A percentile compares a stretch with the other conserved stretches of the same genome.
These are phyloP conservation scores for Silurus meridionalis DNA, from an alignment of 2,113 vertebrate genomes.

Conservation along the genomic window DNA sequence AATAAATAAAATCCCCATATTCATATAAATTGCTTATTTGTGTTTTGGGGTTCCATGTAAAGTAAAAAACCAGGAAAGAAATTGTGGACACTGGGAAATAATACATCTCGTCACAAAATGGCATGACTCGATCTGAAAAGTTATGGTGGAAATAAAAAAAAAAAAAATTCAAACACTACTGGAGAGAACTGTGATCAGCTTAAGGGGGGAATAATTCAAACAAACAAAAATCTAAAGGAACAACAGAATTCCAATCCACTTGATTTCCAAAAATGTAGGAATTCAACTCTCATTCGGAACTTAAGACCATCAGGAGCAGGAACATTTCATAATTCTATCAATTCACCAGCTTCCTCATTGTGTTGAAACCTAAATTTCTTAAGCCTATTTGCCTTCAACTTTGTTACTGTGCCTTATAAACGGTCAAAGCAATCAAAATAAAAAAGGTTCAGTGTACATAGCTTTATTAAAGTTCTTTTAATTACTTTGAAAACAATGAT, in stretches of 20 bases:
- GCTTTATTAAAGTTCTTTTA: conserved; percentile 65
- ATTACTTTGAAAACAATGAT: conserved; percentile 54
- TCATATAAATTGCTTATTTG: background rate
- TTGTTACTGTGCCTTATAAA: background rate
- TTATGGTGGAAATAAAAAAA: too few species aligned
- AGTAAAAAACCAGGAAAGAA: too few species aligned
- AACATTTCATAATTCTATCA: background rate
- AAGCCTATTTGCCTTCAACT: background rate
- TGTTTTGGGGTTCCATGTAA: too few species aligned
- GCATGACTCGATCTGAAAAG: too few species aligned
- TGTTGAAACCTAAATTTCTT: conserved; percentile 13
- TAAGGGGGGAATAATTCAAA: too few species aligned
- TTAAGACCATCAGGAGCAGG: background rate
- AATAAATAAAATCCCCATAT: background rate
- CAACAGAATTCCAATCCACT: too few species aligned
- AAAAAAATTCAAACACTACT: too few species aligned
- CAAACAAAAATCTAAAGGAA: too few species aligned
- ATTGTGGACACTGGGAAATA: too few species aligned
- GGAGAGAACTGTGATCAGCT: too few species aligned
- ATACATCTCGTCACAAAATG: too few species aligned
- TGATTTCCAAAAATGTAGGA: too few species aligned
- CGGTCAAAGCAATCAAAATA: background rate
- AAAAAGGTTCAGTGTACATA: conserved; percentile 43
- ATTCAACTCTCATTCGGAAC: background rate
- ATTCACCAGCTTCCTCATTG: background rate